Evolutionary conservation across 2,113 vertebrate species (phyloP), one percentile per base, ranked within the genome.

Genomic region (Ramphastos sulfuratus): DNA sequence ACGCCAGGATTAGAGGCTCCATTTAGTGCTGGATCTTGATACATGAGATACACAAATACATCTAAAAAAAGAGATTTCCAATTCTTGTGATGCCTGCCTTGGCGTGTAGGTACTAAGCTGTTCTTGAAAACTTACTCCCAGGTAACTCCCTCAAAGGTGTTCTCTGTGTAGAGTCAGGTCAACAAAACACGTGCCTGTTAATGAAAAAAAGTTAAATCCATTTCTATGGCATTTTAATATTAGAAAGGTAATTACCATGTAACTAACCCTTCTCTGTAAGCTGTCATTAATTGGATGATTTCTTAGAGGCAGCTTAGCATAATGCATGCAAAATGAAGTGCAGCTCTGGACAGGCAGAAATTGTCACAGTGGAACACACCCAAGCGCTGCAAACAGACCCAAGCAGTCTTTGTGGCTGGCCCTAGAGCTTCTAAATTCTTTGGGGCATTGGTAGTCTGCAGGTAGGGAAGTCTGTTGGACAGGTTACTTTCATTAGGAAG

Each of bases 231-330:
- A 85, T 95, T 87, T 93, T 91, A 94, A 85, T 89, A 60, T 90
- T 80, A 85, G 87, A 35, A 85, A 85, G 82, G 76, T 92, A 92
- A 93, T 87, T 92, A 85, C 58, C 0, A 0, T 92, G 82, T 93
- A 94, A 92, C 75, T 87, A 87, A 54, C 85, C 48, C 79, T 74
- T 27, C 58, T 76, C 70, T 67, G 58, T 94, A 94, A 96, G 88
- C 86, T 87, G 78, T 79, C 81, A 79, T 95, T 96, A 94, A 91
- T 89, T 93, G 89, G 87, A 87, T 96, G 95, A 92, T 95, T 96
- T 92, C 67, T 80, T 89, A 64, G 24, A 89, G 91, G 91, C 85
- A 92, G 89, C 85, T 94, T 93, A 91, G 72, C 85, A 77, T 95
- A 96, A 92, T 67, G 69, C 92, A 89, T 93, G 85, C 75, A 92